Conservation (phyloP, 2,113 vertebrate species). For the Mixornis gularis region DNA sequence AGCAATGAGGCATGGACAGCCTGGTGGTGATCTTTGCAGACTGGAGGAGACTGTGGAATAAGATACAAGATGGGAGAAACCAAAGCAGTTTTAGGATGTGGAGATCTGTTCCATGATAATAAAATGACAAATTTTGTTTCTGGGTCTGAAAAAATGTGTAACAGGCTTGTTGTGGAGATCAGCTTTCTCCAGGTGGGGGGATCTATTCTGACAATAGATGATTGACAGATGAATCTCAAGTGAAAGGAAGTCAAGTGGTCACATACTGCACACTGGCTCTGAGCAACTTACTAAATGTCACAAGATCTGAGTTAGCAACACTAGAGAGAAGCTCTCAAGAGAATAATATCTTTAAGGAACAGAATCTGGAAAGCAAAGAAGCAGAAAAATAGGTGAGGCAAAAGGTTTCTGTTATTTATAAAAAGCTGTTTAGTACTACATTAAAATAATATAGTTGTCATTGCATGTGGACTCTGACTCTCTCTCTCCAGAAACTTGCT, state of each 20-base stretch:
- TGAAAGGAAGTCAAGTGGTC: background rate
- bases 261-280: background rate
- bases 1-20: background rate
- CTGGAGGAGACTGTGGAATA: background rate
- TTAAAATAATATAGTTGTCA: background rate
- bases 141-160: background rate
- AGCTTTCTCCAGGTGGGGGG: background rate
- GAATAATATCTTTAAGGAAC: background rate
- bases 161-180: background rate
- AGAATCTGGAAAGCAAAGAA: background rate
- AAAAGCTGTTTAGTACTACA: background rate
- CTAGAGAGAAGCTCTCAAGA: background rate
- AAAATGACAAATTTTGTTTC: background rate
- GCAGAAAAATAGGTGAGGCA: background rate
- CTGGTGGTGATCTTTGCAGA: background rate
- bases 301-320: background rate
- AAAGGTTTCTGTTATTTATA: background rate
- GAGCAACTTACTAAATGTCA: accelerated
- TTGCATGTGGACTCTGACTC: background rate
- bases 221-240: background rate
- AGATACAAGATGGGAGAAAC: background rate
- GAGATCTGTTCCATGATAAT: background rate
- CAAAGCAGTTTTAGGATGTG: background rate
- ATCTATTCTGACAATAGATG: background rate
- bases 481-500: background rate